Evolutionary conservation across 1,140 invertebrate species (phyloP).

Genomic region (Microplitis demolitor): DNA sequence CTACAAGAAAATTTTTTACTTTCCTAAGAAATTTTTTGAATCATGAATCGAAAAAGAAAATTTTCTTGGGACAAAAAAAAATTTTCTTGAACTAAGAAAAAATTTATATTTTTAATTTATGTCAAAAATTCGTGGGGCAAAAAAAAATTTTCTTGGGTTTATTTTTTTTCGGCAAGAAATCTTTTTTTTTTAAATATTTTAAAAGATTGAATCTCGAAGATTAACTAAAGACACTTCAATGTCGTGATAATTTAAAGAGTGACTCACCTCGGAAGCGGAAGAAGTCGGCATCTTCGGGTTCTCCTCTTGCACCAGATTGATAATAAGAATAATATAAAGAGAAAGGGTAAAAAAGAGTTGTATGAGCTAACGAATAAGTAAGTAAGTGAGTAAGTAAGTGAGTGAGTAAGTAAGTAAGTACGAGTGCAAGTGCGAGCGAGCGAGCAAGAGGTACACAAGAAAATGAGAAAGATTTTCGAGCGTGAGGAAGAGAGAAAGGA

Average conservation of each 20-base stretch:
- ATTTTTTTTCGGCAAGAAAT: no score
- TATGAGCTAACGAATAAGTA: not conserved
- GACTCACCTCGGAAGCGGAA: slow-evolving; percentile 24
- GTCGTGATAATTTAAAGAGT: slow-evolving; percentile 10
- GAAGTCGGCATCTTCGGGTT: slow-evolving; percentile 3
- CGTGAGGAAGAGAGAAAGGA: slow-evolving; percentile 24
- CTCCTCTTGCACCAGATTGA: slow-evolving; percentile 12
- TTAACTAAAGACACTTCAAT: not conserved
- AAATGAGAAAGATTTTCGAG: no score
- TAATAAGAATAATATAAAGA: not conserved
- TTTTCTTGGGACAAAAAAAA: no score
- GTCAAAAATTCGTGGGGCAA: no score
- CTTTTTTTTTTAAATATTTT: no score
- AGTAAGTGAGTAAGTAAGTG: slow-evolving; percentile 1
- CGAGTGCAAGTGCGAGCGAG: slow-evolving; percentile 3
- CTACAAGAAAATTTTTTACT: no score
- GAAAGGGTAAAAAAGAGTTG: slow-evolving; percentile 5
- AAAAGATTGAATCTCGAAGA: no score
- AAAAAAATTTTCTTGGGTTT: no score
- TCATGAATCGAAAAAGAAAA: no score
- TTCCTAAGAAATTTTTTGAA: no score
- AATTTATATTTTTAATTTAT: no score
- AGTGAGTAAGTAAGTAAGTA: not conserved
- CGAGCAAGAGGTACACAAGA: not conserved
- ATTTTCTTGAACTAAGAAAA: no score